Evolutionary conservation across 2,113 vertebrate genomes (phyloP), one percentile per base, ranked within the genome.

Genomic region (Uropsilus gracilis): DNA sequence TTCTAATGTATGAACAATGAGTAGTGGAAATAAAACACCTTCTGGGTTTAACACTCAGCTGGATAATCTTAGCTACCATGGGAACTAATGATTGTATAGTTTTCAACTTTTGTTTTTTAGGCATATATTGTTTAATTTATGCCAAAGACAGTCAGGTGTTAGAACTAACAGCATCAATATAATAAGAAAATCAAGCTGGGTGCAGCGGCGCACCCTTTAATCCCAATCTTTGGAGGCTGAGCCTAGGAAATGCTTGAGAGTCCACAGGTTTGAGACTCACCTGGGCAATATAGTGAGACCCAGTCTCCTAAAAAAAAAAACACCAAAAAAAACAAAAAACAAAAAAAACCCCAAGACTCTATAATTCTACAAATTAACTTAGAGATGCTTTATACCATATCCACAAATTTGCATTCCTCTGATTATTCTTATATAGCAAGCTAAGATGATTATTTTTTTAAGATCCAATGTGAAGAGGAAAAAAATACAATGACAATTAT

Each of bases 21-120:
- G 63, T 78, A 90, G 57, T 64, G 55, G 88, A 85, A 95, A 95
- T 84, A 11, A 93, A 71, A 89, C 34, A 44, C 64, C 87, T 64
- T 89, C 34, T 94, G 84, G 46, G 42, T 81, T 93, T 94, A 81
- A 59, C 59, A 93, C 30, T 88, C 55, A 89, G 71, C 50, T 89
- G 53, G 22, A 50, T 81, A 83, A 95, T 83, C 28, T 59, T 75
- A 68, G 37, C 48, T 37, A 95, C 14, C 30, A 82, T 18, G 46
- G 64, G 6, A 93, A 96, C 53, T 78, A 59, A 78, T 76, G 63
- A 86, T 57, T 85, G 26, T 89, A 39, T 44, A 34, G 20, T 71
- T 94, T 87, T 89, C 9, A 89, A 69, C 28, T 42, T 34, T 72
- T 78, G 72, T 77, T 42, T 86, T 73, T 89, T 72, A 42, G 57